phyloP scores from a whole-genome alignment of 2,113 vertebrate species.

The Pholis gunnellus region DNA sequence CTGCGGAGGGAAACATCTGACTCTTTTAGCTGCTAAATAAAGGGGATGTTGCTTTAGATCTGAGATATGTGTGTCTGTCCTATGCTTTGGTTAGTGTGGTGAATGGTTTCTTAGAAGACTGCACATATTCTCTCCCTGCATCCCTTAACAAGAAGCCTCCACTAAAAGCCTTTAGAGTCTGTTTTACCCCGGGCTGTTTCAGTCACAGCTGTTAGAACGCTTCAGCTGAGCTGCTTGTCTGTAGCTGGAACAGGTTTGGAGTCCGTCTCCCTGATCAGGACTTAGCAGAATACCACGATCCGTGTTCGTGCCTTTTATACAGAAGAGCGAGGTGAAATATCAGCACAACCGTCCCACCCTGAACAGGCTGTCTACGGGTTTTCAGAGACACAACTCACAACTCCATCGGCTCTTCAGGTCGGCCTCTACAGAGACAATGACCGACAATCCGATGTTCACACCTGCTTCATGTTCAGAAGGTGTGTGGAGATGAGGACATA shows the following conservation, averaged over 20 bases:
- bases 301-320: no score
- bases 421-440: no score
- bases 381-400: no score
- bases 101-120: background rate
- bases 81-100: no score
- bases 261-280: no score
- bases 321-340: no score
- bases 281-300: no score
- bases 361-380: no score
- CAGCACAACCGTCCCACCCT: no score
- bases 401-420: no score
- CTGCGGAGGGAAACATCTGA: background rate
- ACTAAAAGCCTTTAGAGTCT: background rate
- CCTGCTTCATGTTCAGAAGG: background rate
- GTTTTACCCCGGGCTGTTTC: background rate
- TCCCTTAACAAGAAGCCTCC: background rate
- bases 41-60: background rate
- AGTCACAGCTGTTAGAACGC: background rate
- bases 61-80: background rate
- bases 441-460: background rate
- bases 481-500: background rate
- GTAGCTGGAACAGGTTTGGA: background rate
- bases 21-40: background rate
- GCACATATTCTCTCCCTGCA: background rate
- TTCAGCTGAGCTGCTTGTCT: no score